These are phyloP conservation scores for Dermolepida albohirtum DNA, from an alignment of 2,888 invertebrate species.

Conservation along the genomic window DNA sequence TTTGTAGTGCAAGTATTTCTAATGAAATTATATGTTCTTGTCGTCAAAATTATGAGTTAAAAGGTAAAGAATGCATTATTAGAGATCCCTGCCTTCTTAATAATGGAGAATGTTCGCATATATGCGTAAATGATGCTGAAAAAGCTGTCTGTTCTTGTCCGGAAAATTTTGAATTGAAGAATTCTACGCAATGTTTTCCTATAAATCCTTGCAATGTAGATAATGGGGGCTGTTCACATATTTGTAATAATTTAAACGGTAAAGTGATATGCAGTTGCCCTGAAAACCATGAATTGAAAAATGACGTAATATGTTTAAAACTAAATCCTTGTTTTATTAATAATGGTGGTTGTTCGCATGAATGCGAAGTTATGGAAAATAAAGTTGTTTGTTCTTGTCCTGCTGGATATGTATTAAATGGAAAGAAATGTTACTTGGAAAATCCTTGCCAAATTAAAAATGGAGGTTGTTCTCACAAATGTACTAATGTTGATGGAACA, in stretches of 20 bases:
- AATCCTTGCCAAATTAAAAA: constrained; percentile 65
- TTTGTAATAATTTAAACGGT: constrained; percentile 66
- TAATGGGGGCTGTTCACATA: constrained; percentile 74
- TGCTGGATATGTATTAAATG: constrained; percentile 60
- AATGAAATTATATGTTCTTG: constrained; percentile 63
- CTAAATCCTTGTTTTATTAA: constrained; percentile 61
- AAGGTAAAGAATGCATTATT: constrained; percentile 55
- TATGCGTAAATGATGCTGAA: constrained; percentile 56
- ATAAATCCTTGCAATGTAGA: constrained; percentile 70
- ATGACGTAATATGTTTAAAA: constrained; percentile 51
- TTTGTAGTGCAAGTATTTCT: constrained; percentile 61
- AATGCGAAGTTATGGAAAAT: constrained; percentile 53
- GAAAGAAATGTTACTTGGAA: constrained; percentile 53
- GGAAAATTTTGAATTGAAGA: constrained; percentile 62
- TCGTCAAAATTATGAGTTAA: constrained; percentile 58
- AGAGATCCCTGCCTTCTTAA: constrained; percentile 61
- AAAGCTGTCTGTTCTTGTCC: constrained; percentile 64
- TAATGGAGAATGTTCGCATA: constrained; percentile 61
- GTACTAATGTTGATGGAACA: constrained; percentile 64
- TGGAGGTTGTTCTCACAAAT: constrained; percentile 68
- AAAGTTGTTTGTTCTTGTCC: constrained; percentile 62
- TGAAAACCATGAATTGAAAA: constrained; percentile 57
- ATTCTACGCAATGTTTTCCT: constrained; percentile 62
- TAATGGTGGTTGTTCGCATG: constrained; percentile 61
- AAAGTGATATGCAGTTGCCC: constrained; percentile 59